These are phyloP conservation scores for Bambusicola thoracicus DNA, from an alignment of 2,113 vertebrate genomes.

Conservation along the genomic window DNA sequence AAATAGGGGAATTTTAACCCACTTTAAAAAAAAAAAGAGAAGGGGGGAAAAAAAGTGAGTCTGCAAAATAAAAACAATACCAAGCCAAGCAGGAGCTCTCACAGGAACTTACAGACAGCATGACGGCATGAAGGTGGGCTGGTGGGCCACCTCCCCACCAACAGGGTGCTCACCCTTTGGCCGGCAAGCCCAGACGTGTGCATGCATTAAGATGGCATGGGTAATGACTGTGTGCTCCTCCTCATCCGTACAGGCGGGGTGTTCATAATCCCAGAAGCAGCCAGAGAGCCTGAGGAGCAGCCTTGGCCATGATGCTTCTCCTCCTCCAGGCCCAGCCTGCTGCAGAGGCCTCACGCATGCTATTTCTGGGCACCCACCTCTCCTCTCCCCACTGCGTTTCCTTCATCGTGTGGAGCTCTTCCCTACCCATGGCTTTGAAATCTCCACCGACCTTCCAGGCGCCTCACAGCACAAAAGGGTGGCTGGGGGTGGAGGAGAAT, in stretches of 20 bases:
- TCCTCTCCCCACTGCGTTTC: conserved; percentile 55
- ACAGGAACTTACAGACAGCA: background rate
- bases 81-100: background rate
- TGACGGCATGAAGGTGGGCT: background rate
- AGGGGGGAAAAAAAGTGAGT: background rate
- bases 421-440: conserved; percentile 75
- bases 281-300: background rate
- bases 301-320: background rate
- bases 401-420: conserved; percentile 71
- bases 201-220: rapidly evolving
- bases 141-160: background rate
- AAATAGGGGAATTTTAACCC: background rate
- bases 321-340: background rate
- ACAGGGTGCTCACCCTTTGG: rapidly evolving
- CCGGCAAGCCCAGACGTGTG: background rate
- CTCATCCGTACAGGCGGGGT: rapidly evolving
- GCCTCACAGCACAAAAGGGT: conserved; percentile 73
- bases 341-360: background rate
- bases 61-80: background rate
- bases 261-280: background rate
- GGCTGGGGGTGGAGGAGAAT: background rate
- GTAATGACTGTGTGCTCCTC: background rate
- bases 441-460: conserved; percentile 76
- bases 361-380: conserved; percentile 68
- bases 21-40: background rate